Evolutionary conservation across 2,888 invertebrate genomes (phyloP).

Genomic region (Chrysopilus asiliformis): DNA sequence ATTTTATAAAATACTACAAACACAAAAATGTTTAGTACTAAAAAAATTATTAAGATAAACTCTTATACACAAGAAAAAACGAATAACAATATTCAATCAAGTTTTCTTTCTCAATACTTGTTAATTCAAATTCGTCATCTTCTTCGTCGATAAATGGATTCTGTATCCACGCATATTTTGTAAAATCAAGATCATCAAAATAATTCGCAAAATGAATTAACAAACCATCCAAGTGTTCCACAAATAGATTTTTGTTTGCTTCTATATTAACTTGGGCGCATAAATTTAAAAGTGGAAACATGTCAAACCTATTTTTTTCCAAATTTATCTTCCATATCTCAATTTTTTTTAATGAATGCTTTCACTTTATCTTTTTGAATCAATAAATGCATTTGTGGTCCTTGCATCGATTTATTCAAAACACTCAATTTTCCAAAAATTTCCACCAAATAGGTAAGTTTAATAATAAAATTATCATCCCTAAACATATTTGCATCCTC

Average conservation of each 20-base stretch:
- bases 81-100: conserved; percentile 13
- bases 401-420: conserved; percentile 9
- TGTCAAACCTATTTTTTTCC: not conserved
- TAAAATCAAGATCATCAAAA: not conserved
- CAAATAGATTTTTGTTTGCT: not conserved
- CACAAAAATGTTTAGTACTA: too few relatives aligned
- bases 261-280: not conserved
- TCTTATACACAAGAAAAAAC: too few relatives aligned
- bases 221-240: too few relatives aligned
- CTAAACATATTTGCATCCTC: conserved; percentile 5
- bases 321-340: not conserved
- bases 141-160: conserved; percentile 11
- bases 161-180: conserved; percentile 1
- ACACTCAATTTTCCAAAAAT: conserved; percentile 8
- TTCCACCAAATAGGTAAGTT: conserved; percentile 8
- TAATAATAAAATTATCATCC: conserved; percentile 10
- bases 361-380: conserved; percentile 10
- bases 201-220: not conserved
- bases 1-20: too few relatives aligned
- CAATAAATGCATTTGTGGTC: conserved; percentile 3
- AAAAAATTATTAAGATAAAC: too few relatives aligned
- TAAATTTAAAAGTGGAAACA: not conserved
- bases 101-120: conserved; percentile 9
- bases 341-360: conserved; percentile 7
- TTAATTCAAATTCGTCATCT: conserved; percentile 9